phyloP scores from a whole-genome alignment of 2,888 invertebrate species.

The Eupithecia tripunctaria region DNA sequence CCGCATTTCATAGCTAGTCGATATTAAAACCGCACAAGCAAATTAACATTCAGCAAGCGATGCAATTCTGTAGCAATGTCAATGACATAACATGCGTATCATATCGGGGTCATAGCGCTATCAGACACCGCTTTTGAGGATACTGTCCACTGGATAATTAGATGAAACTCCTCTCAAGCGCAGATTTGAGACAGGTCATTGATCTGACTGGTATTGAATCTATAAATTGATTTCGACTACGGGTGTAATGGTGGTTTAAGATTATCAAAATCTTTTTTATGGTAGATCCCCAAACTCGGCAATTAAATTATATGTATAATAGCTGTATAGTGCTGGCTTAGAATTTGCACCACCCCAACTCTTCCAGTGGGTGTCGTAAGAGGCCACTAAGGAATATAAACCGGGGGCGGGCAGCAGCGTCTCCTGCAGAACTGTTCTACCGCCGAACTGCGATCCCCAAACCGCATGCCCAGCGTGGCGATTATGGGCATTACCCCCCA shows the following conservation, averaged over 20 bases:
- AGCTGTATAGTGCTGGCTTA: too few species aligned
- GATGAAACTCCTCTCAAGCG: neutral
- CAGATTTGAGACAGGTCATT: neutral
- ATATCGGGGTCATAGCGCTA: conserved; percentile 27
- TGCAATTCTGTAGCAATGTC: conserved; percentile 30
- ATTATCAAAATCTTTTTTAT: neutral
- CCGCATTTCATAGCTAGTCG: neutral
- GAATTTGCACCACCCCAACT: too few species aligned
- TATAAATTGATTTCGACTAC: neutral
- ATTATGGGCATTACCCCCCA: too few species aligned
- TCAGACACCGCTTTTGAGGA: conserved; percentile 17
- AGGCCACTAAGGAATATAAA: too few species aligned
- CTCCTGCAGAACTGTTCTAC: too few species aligned
- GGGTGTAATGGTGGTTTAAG: neutral
- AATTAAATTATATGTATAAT: too few species aligned
- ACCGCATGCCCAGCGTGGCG: too few species aligned
- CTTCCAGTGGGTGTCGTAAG: too few species aligned
- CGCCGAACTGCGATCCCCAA: too few species aligned
- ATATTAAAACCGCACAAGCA: conserved; percentile 25
- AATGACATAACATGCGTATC: conserved; percentile 40
- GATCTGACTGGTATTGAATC: neutral
- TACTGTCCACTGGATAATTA: neutral
- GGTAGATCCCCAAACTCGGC: too few species aligned
- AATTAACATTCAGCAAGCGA: conserved; percentile 22
- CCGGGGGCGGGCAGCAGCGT: too few species aligned